Evolutionary conservation across 1,140 invertebrate species (phyloP).

Genomic region (Brachionus plicatilis): DNA sequence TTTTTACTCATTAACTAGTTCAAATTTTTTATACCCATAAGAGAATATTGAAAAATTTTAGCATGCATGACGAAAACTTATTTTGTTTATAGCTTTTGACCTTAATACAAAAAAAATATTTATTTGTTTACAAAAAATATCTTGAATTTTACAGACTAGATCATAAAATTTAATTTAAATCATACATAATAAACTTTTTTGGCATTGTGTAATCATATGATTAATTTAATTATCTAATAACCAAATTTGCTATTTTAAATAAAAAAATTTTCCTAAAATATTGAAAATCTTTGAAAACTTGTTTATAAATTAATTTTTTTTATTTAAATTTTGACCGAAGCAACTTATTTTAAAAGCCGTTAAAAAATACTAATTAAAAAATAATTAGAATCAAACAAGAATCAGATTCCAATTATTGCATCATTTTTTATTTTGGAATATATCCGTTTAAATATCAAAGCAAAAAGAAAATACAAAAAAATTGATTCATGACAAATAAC

Average conservation of each 20-base stretch:
- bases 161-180: background rate
- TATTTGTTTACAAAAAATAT: background rate
- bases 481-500: too few relatives aligned
- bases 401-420: too few relatives aligned
- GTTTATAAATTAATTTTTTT: too few relatives aligned
- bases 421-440: too few relatives aligned
- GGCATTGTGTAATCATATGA: background rate
- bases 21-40: background rate
- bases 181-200: background rate
- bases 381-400: too few relatives aligned
- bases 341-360: background rate
- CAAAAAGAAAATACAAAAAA: too few relatives aligned
- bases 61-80: background rate
- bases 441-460: too few relatives aligned
- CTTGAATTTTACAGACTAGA: background rate
- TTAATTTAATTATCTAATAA: background rate
- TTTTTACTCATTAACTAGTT: background rate
- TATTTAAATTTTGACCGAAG: too few relatives aligned
- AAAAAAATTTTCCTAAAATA: too few relatives aligned
- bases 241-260: background rate
- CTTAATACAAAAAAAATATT: background rate
- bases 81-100: background rate
- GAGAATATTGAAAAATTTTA: background rate
- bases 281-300: too few relatives aligned
- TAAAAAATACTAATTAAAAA: too few relatives aligned